Base-by-base conservation (phyloP, 30 jellyfish, hydroid and myxozoan genomes). In the Phacellophora camtschatica region DNA sequence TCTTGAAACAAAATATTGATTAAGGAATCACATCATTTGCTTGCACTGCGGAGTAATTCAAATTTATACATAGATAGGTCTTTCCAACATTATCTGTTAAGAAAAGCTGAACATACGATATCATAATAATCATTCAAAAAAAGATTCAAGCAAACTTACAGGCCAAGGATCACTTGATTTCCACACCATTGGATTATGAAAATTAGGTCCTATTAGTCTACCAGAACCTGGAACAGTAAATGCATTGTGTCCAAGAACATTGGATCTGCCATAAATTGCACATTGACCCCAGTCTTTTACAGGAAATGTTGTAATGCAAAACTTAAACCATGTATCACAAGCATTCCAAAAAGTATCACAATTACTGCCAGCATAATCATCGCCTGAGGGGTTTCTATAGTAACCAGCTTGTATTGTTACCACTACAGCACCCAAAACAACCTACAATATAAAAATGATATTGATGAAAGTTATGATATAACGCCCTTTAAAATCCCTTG, bases 301-400 rank as follows among this genome's bases (percentile, higher is more conserved):
- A 16, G 96, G 96, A 18, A 78, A 71, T 9, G 73, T 59, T 9
- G 95, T 77, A 74, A 91, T n/a, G 74, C 98, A 85, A 55, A 91
- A 43, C 41, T 68, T 54, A 36, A 91, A 66, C 98, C 98, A 91
- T 42, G 55, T 66, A 33, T 91, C 98, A 50, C 98, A 91, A 4
- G 72, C 83, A 6, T 37, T n/a, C n/a, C n/a, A n/a, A n/a, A 61
- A 30, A 25, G 41, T 37, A 55, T 91, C 98, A 50, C 98, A 91
- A 78, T 96, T 84, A 0, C 53, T 62, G 18, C 96, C 96, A 16
- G 24, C 34, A 59, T 84, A 84, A 46, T 74, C 97, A 24, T 53
- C 25, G 12, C 56, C 30, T 13, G 30, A 58, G 1, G 87, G 72
- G 45, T 85, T 91, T 74, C 71, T 31, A 66, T 66, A 78, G 48